A percentile compares a stretch with the other conserved stretches of the same genome.
Evolutionary conservation across 2,888 invertebrate species (phyloP).

Genomic region (Drosophila villosipedis): DNA sequence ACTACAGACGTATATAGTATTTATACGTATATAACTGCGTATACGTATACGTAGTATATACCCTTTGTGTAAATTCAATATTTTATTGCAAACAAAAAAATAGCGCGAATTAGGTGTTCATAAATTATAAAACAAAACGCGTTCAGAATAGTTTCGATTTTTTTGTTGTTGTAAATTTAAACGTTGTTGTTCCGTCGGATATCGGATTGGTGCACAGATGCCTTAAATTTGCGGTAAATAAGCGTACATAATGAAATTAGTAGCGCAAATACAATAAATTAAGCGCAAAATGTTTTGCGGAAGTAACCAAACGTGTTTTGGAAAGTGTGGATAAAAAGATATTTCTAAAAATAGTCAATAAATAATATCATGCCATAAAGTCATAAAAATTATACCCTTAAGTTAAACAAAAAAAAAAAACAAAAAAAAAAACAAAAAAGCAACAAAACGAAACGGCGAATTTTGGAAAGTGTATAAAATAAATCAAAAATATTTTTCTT

Average conservation of each 20-base stretch:
- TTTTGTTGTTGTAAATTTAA: constrained; percentile 5
- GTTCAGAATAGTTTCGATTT: constrained; percentile 11
- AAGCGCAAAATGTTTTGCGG: constrained; percentile 14
- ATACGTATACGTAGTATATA: constrained; percentile 22
- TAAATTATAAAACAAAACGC: constrained; percentile 17
- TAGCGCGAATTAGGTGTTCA: constrained; percentile 10
- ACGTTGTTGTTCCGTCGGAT: constrained; percentile 18
- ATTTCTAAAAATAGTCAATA: neutral
- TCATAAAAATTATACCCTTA: neutral
- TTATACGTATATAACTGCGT: constrained; percentile 1
- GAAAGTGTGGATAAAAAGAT: constrained; percentile 8
- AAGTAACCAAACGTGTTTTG: constrained; percentile 25
- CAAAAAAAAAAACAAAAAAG: no score
- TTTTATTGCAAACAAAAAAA: constrained; percentile 14
- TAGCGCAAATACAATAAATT: constrained; percentile 19
- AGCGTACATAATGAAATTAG: constrained; percentile 15
- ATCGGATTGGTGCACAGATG: constrained; percentile 18
- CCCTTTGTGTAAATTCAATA: constrained; percentile 28
- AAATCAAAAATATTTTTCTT: neutral
- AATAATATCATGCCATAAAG: no score
- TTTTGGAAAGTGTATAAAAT: constrained; percentile 3
- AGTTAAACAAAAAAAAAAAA: no score
- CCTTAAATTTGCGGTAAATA: constrained; percentile 45
- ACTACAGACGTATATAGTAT: constrained; percentile 7
- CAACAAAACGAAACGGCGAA: neutral